A percentile compares a stretch with the other conserved stretches of the same genome.
Evolutionary conservation across 2,113 vertebrate species (phyloP).

Genomic region (Psittacus erithacus): DNA sequence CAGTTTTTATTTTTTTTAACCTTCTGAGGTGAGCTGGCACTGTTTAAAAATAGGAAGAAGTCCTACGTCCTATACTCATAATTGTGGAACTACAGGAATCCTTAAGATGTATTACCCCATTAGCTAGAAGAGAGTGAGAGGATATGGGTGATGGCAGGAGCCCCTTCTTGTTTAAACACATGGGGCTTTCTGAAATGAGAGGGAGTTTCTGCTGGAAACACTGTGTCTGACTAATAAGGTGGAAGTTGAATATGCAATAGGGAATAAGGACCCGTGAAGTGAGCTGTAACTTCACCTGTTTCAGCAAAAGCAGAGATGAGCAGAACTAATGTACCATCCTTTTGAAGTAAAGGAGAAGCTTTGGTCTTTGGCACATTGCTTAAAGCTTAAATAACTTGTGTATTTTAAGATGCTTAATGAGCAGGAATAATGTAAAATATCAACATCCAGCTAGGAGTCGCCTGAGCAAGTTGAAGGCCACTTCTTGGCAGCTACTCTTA

Average conservation of each 20-base stretch:
- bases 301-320: neutral
- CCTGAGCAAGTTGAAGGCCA: neutral
- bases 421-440: neutral
- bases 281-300: neutral
- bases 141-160: neutral
- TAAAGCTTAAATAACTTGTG: neutral
- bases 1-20: neutral
- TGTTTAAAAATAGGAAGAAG: neutral
- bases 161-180: neutral
- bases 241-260: neutral
- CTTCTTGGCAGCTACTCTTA: neutral
- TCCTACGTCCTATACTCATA: neutral
- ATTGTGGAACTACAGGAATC: neutral
- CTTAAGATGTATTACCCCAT: neutral
- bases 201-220: neutral
- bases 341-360: neutral
- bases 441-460: neutral
- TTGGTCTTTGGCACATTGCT: neutral
- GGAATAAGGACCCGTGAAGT: neutral
- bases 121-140: neutral
- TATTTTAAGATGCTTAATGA: neutral
- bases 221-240: neutral
- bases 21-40: neutral
- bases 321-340: neutral
- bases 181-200: neutral